Conservation (phyloP, 37 sponge, comb jelly and placozoan genomes). For the Eunapius fragilis region DNA sequence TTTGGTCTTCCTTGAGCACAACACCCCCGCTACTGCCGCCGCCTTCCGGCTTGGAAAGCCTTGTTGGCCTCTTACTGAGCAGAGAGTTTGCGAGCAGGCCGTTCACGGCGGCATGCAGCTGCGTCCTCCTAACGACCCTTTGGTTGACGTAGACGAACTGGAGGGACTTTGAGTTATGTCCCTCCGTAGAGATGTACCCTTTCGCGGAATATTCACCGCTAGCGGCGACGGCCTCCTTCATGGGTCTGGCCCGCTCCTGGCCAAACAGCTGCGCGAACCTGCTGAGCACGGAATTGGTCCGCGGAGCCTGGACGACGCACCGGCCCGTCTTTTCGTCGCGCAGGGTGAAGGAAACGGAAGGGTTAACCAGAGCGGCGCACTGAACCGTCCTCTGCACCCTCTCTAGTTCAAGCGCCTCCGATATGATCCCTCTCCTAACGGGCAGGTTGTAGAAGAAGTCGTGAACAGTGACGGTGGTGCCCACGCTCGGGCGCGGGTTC, state of each 20-base stretch:
- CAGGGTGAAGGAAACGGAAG: constrained; percentile 62
- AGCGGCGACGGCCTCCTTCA: background rate
- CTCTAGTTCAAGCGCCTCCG: constrained; percentile 19
- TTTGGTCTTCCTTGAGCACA: no score
- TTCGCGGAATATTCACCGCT: constrained; percentile 3
- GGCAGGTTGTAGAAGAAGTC: constrained; percentile 79
- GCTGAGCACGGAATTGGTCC: constrained; percentile 25
- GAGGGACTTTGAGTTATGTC: constrained; percentile 33
- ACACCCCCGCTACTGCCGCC: no score
- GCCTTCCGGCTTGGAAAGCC: background rate
- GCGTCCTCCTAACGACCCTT: constrained; percentile 47
- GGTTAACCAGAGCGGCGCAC: constrained; percentile 47
- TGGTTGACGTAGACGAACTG: constrained; percentile 79
- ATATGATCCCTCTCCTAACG: constrained; percentile 49
- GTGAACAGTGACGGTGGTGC: constrained; percentile 66
- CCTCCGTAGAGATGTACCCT: constrained; percentile 53
- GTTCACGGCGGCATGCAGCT: constrained; percentile 43
- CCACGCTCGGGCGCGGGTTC: constrained; percentile 22
- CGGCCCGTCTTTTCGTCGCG: constrained; percentile 35
- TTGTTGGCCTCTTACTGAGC: constrained; percentile 16
- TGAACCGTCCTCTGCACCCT: constrained; percentile 24
- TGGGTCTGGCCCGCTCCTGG: background rate
- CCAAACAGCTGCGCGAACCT: constrained; percentile 49
- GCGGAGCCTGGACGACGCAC: constrained; percentile 37
- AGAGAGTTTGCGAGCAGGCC: constrained; percentile 40